Conservation (phyloP, 2,888 invertebrate genomes). For the Plagodis pulveraria region DNA sequence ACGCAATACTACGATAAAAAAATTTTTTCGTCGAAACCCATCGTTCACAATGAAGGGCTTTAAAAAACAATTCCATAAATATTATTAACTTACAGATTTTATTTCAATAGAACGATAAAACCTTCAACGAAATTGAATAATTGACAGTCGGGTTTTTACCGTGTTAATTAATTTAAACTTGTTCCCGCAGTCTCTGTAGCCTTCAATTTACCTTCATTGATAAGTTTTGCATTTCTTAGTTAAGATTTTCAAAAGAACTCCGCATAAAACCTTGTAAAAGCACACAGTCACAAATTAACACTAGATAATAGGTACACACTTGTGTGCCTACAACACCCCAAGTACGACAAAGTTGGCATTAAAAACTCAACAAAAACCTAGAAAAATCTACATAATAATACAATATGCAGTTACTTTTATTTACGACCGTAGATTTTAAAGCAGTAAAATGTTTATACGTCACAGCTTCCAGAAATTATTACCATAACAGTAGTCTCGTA, state of each 20-base stretch:
- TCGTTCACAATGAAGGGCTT: no score
- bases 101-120: no score
- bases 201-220: no score
- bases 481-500: slow-evolving; percentile 33
- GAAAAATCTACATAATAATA: slow-evolving; percentile 50
- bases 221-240: neutral
- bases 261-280: neutral
- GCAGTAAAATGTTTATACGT: slow-evolving; percentile 47
- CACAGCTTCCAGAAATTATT: slow-evolving; percentile 45
- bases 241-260: neutral
- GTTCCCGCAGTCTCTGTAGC: no score
- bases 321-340: slow-evolving; percentile 26
- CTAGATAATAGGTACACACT: slow-evolving; percentile 18
- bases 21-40: no score
- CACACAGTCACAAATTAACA: slow-evolving; percentile 4
- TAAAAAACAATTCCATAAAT: no score
- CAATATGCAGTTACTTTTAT: slow-evolving; percentile 50
- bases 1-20: no score
- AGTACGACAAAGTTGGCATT: slow-evolving; percentile 23
- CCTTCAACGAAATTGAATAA: no score
- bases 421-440: slow-evolving; percentile 47
- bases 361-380: slow-evolving; percentile 40
- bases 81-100: no score
- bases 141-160: no score
- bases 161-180: no score